A percentile compares a stretch with the other conserved stretches of the same genome.
Evolutionary conservation across 2,113 vertebrate species (phyloP).

Genomic region (Eira barbara): DNA sequence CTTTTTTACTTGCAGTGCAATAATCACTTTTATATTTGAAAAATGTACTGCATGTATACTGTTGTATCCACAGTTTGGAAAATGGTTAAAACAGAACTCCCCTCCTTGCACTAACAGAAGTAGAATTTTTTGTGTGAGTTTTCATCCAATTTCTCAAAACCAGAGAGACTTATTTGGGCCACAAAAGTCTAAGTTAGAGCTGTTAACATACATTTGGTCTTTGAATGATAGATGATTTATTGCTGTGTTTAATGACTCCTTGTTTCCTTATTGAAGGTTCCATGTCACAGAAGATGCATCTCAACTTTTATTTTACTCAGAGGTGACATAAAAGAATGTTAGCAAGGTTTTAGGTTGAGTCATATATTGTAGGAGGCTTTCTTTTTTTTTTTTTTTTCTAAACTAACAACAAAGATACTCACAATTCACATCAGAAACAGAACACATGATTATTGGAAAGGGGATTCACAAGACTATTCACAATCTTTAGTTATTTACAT

Average conservation of each 20-base stretch:
- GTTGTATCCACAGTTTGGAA: neutral
- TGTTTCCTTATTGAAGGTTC: constrained; percentile 57
- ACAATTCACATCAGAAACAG: constrained; percentile 44
- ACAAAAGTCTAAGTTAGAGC: constrained; percentile 18
- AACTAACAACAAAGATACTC: constrained; percentile 39
- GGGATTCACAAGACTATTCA: neutral
- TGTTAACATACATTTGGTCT: constrained; percentile 34
- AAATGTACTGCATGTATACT: neutral
- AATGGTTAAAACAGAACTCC: constrained; percentile 14
- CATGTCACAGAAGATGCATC: constrained; percentile 49
- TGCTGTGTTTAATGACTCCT: constrained; percentile 54
- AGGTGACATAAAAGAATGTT: constrained; percentile 55
- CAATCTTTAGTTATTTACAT: constrained; percentile 46
- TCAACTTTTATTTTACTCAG: constrained; percentile 53
- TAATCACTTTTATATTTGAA: constrained; percentile 47
- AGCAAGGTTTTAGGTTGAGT: constrained; percentile 45
- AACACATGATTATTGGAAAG: constrained; percentile 23
- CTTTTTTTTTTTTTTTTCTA: constrained; percentile 21
- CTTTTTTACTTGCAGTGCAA: neutral
- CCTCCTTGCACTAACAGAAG: neutral
- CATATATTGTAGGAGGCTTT: constrained; percentile 41
- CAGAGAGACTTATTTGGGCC: constrained; percentile 18
- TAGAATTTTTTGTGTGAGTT: constrained; percentile 34
- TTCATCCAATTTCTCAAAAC: constrained; percentile 46
- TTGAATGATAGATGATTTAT: constrained; percentile 59